These are phyloP conservation scores for Muscicapa adusta DNA, from an alignment of 2,113 vertebrate species.

Conservation along the genomic window DNA sequence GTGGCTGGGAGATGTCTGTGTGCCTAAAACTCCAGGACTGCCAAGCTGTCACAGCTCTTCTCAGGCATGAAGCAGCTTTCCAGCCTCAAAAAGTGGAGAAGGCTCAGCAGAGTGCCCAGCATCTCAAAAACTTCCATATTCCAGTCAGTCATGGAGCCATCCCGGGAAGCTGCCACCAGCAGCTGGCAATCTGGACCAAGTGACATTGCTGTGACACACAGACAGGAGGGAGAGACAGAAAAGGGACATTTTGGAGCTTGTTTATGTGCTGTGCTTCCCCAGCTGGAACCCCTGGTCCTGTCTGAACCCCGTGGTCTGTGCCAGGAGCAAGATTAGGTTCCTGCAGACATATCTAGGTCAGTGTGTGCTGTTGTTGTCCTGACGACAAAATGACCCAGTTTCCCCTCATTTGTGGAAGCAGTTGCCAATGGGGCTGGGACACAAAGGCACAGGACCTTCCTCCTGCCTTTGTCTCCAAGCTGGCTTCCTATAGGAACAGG, in stretches of 20 bases:
- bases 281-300: not conserved
- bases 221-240: not conserved
- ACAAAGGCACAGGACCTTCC: not conserved
- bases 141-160: constrained; percentile 73
- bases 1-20: not conserved
- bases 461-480: not conserved
- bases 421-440: not conserved
- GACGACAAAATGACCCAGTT: constrained; percentile 46
- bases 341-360: constrained; percentile 41
- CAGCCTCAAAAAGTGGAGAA: not conserved
- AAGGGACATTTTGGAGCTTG: not conserved
- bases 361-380: constrained; percentile 37
- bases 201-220: constrained; percentile 57
- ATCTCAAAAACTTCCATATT: constrained; percentile 65
- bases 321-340: constrained; percentile 25
- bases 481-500: not conserved
- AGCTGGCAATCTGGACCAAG: constrained; percentile 60
- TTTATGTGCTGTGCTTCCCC: not conserved
- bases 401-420: constrained; percentile 18
- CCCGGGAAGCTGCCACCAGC: constrained; percentile 74
- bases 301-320: not conserved
- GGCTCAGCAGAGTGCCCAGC: constrained; percentile 74
- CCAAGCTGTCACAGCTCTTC: not conserved
- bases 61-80: not conserved
- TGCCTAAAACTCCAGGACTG: not conserved